Evolutionary conservation across 2,113 vertebrate species (phyloP).

Genomic region (Dromas ardeola): DNA sequence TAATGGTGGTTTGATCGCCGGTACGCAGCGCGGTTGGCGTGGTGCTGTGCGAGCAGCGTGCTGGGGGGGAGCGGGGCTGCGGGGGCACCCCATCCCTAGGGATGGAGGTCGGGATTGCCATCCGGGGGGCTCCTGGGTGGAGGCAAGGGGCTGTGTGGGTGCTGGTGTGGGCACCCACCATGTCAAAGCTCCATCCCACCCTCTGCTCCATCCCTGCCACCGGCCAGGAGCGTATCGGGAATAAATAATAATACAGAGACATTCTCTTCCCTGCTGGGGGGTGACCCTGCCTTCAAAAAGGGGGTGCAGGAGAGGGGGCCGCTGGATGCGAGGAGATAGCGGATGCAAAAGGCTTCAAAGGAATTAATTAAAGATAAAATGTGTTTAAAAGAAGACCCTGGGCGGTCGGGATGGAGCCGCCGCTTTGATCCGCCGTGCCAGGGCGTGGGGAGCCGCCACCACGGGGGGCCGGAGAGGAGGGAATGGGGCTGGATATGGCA

Average conservation of each 20-base stretch:
- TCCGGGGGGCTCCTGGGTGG: not conserved
- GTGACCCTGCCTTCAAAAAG: not conserved
- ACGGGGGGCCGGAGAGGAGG: fast-evolving
- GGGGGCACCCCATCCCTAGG: not conserved
- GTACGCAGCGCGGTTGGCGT: not conserved
- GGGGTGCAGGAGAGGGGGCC: not conserved
- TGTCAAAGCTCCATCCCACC: not conserved
- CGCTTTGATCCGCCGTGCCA: not conserved
- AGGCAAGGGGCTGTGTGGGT: not conserved
- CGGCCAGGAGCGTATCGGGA: fast-evolving
- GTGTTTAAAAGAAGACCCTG: conserved; percentile 21
- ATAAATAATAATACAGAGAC: not conserved
- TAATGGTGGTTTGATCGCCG: not conserved
- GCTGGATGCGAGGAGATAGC: not conserved
- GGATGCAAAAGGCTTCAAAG: conserved; percentile 36
- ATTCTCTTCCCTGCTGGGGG: fast-evolving
- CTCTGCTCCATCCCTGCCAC: fast-evolving
- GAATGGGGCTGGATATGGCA: not conserved
- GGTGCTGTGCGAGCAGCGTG: fast-evolving
- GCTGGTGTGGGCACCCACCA: not conserved
- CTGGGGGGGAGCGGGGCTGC: not conserved
- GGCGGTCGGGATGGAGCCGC: not conserved
- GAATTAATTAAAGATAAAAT: conserved; percentile 63
- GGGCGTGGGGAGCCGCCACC: not conserved
- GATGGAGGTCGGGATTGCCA: not conserved